Evolutionary conservation across 2,113 vertebrate species (phyloP), one percentile per base, ranked within the genome.

Genomic region (Chlorodrepanis virens): DNA sequence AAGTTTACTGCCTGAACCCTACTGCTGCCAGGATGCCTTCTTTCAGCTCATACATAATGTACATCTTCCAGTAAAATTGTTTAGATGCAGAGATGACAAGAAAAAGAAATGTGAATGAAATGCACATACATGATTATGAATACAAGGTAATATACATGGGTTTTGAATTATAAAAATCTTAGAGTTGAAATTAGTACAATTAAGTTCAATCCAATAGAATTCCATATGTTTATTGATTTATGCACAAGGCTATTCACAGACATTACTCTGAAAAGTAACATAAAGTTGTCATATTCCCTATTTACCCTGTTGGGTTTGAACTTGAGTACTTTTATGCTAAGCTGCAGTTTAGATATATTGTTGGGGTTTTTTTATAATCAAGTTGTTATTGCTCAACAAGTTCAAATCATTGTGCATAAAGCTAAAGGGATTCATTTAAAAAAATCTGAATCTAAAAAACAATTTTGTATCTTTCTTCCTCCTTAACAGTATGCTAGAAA

Each of bases 281-380:
- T 19, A 17, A 42, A 0, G 1, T 59, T 87, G 3, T n/a, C n/a
- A 18, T 59, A 10, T 45, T 71, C 14, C 6, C 5, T 18, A 9
- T 82, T 56, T 79, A 47, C 13, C 5, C 1, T 57, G 10, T 37
- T 59, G 72, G 39, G 35, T 83, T 16, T 16, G 14, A 83, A 39
- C 6, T 79, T 88, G 16, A 9, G 29, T 28, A 21, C 1, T 0
- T 37, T 14, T 47, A 23, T 60, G 18, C 2, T 82, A 83, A 67
- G 12, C 4, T 85, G 23, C 4, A 87, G 6, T 25, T 78, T 22
- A 42, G 23, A 18, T 11, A 40, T 24, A 65, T 5, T 25, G 24
- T 5, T 23, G 39, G 13, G n/a, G 40, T 52, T 71, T 42, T 37
- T 49, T 33, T 0, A 1, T 44, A 40, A 82, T 39, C 56, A 22